A percentile compares a stretch with the other conserved stretches of the same genome.
These are phyloP conservation scores for Dermochelys coriacea DNA, from an alignment of 2,797 vertebrate genomes.

Conservation along the genomic window DNA sequence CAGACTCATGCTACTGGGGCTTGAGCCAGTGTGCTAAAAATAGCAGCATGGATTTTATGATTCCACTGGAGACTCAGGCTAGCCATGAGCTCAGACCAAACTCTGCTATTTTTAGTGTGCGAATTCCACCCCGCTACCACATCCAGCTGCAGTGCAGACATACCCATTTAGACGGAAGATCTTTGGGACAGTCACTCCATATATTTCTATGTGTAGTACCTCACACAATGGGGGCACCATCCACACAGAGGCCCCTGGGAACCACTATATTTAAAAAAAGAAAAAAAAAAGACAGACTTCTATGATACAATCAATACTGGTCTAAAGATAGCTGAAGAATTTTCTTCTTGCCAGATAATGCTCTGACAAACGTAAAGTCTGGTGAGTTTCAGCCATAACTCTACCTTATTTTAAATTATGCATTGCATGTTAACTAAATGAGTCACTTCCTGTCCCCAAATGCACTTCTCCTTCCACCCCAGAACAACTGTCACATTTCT, in stretches of 20 bases:
- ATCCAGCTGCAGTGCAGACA: no score
- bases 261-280: neutral
- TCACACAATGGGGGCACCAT: neutral
- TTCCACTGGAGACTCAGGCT: no score
- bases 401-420: neutral
- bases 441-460: neutral
- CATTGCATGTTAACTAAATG: rapidly evolving
- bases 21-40: no score
- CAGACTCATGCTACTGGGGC: no score
- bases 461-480: rapidly evolving
- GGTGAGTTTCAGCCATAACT: no score
- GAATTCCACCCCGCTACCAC: no score
- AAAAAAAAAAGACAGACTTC: neutral
- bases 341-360: neutral
- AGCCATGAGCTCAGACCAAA: no score
- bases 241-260: neutral
- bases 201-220: neutral
- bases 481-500: neutral
- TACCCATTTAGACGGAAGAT: neutral
- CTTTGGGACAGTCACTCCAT: neutral
- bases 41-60: no score
- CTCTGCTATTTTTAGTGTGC: no score
- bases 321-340: neutral
- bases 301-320: neutral
- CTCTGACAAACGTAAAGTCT: no score